Base-by-base conservation (phyloP, 2,113 vertebrate species). In the Orthonyx spaldingii region DNA sequence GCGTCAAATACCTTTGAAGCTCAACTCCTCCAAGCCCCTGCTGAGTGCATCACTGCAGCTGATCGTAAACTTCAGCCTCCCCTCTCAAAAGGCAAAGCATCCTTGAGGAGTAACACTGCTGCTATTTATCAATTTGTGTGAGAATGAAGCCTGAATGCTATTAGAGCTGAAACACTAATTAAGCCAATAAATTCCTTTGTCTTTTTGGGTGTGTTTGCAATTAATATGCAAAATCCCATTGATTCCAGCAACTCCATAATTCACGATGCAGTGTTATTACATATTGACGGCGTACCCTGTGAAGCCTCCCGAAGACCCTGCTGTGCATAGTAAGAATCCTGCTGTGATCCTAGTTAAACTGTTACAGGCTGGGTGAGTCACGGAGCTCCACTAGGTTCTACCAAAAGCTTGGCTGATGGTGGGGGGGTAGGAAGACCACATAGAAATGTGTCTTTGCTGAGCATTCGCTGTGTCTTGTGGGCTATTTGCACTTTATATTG, bases 171-270 rank as follows among this genome's bases (percentile, higher is more conserved):
- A 97, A 71, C 79, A 20, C 26, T 95, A 93, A 94, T 97, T 95
- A 96, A 97, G 63, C 87, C 95, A 97, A 91, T 94, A 93, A 88
- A 89, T 92, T 96, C 93, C 77, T 91, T 65, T 87, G 93, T 65
- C 49, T 81, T 93, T 93, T 97, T 71, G 78, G 70, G 94, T 61
- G 78, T 78, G 68, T 92, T 95, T 85, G 72, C 79, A 94, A 97
- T 97, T 96, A 98, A 97, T 97, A 98, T 97, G 96, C 92, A 97
- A 97, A 97, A 86, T 81, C 80, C 53, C 85, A 89, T 90, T 91
- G 97, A 97, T 13, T 95, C 50, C 72, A 75, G 84, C 77, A 91
- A 69, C 70, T 87, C 93, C 56, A 42, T 89, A 91, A 89, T 84
- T 92, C 96, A 94, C 49, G 3, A 65, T 74, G 63, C 72, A 32